Percentiles rank a stretch among this genome's conserved stretches.
Conservation (phyloP, 2,113 vertebrate genomes). For the Pachyramphus minor region DNA sequence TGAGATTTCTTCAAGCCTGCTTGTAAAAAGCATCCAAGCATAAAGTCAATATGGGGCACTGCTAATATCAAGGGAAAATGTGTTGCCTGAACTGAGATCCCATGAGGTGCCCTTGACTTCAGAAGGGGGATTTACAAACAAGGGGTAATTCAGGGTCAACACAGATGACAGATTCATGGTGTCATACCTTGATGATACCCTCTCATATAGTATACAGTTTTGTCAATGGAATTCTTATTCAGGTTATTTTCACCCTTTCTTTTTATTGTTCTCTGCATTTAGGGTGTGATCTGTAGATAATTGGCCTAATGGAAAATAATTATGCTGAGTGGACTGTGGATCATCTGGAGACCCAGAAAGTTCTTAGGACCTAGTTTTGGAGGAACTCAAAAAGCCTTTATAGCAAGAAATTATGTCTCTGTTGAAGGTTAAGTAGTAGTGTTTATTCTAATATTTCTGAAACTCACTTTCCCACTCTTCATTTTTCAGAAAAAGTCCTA, state of each 20-base stretch:
- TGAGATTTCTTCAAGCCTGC: not conserved
- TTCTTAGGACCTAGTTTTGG: not conserved
- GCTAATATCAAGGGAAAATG: not conserved
- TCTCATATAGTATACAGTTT: not conserved
- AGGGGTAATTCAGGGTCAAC: not conserved
- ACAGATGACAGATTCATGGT: not conserved
- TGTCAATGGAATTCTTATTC: not conserved
- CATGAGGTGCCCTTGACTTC: not conserved
- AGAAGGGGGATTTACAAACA: not conserved
- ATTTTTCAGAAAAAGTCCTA: not conserved
- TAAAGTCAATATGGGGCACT: not conserved
- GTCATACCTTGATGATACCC: not conserved
- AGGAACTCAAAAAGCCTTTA: not conserved
- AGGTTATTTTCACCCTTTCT: not conserved
- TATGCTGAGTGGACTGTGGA: not conserved
- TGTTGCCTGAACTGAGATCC: not conserved
- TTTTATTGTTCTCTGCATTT: not conserved
- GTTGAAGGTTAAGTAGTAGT: not conserved
- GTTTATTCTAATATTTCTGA: not conserved
- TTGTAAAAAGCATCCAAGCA: not conserved
- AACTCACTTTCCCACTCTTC: not conserved
- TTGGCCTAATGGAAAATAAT: not conserved
- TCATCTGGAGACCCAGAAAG: not conserved
- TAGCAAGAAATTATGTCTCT: not conserved
- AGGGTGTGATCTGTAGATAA: not conserved